Base-by-base conservation (phyloP, 2,113 vertebrate species). In the Emydocephalus ijimae region DNA sequence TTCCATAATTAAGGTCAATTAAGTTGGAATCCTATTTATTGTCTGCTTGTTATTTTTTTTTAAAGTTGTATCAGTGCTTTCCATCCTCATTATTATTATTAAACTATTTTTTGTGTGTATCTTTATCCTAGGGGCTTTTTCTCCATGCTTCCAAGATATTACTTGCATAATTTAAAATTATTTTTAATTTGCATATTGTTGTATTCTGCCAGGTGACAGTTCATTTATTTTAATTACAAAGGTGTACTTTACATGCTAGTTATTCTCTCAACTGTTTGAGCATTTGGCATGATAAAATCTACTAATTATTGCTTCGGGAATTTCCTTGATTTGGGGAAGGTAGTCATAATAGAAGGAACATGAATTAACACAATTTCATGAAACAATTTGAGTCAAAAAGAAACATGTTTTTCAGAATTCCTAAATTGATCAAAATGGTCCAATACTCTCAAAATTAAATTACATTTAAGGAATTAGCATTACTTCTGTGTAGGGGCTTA, bases 221-320 rank as follows among this genome's bases (percentile, higher is more conserved):
- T 26, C 6, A 64, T 93, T 93, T 90, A 81, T 90, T 56, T 20
- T 92, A 89, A 93, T 93, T 95, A 90, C 55, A 43, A 85, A 87
- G 24, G 56, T 93, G 59, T 15, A 11, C 69, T 95, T 92, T 43
- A 9, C 45, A n/a, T 85, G 45, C 39, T 89, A 43, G 59, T 88
- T n/a, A 93, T 23, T 45, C n/a, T 92, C 61, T 69, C 89, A 89
- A 88, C 5, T 21, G 12, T 39, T 64, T 0, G 87, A 56, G n/a
- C 55, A 87, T 56, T 90, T 39, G 54, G 50, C 50, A 92, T 89
- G 9, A 52, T n/a, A 92, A 92, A 45, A 81, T 11, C 3, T 6
- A 39, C 92, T 94, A 34, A 94, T 57, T 87, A 24, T 39, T 64
- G 45, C 29, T 24, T 90, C 39, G 64, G 29, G 90, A 18, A 74